Base-by-base conservation (phyloP, 1,140 invertebrate species). In the Ceratosolen solmsi region DNA sequence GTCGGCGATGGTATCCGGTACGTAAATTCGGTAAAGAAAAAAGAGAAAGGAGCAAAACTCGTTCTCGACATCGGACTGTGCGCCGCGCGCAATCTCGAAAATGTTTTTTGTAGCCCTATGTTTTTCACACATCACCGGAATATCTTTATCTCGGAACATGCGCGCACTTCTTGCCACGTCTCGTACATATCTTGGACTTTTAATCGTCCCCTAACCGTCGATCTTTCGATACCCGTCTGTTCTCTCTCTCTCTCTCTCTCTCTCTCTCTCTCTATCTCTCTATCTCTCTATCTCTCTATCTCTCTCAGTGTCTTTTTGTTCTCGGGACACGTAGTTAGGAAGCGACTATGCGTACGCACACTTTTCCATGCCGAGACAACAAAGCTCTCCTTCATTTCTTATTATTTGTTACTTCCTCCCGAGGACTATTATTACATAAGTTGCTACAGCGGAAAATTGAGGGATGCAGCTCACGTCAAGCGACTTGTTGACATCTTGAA, bases 121-220 rank as follows among this genome's bases (percentile, higher is more conserved):
- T 78, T 71, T 80, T 80, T 80, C 79, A 80, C 79, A 74, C 79
- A 65, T 80, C 79, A 54, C 11, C 38, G 56, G 58, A 80, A 74
- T 80, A 80, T 80, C 79, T 80, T 80, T 80, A 80, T 80, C 54
- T 74, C 41, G 25, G 15, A 63, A 36, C 60, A 13, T 13, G 56
- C 58, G 17, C 41, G 20, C 13, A 27, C 25, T 65, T 65, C 75
- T 63, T 63, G 38, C 58, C 41, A 33, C 38, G n/a, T 65, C 49
- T 71, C 46, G 25, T 54, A 46, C 68, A 36, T 51, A 72, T 49
- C 78, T 73, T 54, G 2, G 13, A 11, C 65, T 33, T 41, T 49
- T 60, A 27, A n/a, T 79, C 41, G 54, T 25, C 68, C 36, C 71
- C 58, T 54, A 30, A 60, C 30, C 70, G 38, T 56, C 79, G 41